phyloP scores from a whole-genome alignment of 2,797 vertebrate species.

The Schizopygopsis pylzovi region DNA sequence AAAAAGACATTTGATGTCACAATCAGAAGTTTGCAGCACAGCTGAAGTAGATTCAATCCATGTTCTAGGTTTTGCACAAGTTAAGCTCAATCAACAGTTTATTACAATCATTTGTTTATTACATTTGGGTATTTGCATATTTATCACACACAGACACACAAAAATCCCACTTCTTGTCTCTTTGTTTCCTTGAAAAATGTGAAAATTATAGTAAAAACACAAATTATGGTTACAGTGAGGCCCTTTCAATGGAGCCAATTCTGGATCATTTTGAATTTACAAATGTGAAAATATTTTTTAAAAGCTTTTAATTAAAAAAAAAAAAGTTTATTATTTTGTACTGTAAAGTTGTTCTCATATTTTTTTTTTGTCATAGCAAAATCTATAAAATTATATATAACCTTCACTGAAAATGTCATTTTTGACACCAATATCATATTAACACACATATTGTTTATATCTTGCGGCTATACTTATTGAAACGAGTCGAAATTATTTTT shows the following conservation, averaged over 20 bases:
- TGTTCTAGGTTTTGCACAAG: neutral
- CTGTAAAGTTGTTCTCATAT: neutral
- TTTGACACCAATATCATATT: neutral
- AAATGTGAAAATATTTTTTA: too few relatives aligned
- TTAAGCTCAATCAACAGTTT: neutral
- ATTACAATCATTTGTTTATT: neutral
- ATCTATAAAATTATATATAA: neutral
- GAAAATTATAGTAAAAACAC: neutral
- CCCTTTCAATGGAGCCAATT: too few relatives aligned
- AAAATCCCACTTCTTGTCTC: neutral
- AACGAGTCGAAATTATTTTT: too few relatives aligned
- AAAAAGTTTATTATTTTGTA: too few relatives aligned
- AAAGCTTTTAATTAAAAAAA: too few relatives aligned
- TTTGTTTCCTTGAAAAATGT: neutral
- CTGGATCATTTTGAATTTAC: too few relatives aligned
- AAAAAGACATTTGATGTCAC: neutral
- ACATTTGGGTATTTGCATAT: too few relatives aligned
- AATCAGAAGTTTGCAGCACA: neutral
- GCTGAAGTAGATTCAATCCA: neutral
- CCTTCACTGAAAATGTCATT: neutral
- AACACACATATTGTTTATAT: neutral
- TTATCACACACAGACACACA: neutral
- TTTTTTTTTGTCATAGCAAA: neutral
- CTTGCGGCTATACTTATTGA: neutral
- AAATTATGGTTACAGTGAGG: neutral